A percentile compares a stretch with the other conserved stretches of the same genome.
These are phyloP conservation scores for Steinernema carpocapsae DNA, from an alignment of 2,888 invertebrate genomes.

Conservation along the genomic window DNA sequence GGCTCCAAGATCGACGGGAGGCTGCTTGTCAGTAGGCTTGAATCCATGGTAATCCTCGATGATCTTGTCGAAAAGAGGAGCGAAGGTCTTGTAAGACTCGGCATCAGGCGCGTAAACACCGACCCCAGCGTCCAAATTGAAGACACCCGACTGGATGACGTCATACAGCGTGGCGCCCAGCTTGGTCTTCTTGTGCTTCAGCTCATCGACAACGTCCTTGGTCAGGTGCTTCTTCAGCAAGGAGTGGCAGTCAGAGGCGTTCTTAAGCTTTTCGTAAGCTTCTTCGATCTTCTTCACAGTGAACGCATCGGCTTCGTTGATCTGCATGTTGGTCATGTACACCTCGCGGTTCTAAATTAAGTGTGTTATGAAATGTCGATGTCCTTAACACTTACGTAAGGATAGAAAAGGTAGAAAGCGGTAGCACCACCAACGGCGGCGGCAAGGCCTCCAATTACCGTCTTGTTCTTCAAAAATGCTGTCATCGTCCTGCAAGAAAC, in stretches of 20 bases:
- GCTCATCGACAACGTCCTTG: slow-evolving; percentile 65
- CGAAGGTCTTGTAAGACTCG: slow-evolving; percentile 85
- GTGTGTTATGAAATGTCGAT: neutral
- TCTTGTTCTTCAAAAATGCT: slow-evolving; percentile 19
- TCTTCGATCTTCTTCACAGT: slow-evolving; percentile 41
- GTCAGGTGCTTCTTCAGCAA: slow-evolving; percentile 41
- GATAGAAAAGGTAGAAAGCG: slow-evolving; percentile 33
- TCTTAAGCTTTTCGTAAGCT: slow-evolving; percentile 40
- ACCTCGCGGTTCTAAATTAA: slow-evolving; percentile 39
- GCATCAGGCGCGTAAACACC: slow-evolving; percentile 97
- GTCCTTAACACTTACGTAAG: slow-evolving; percentile 33
- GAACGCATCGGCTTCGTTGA: slow-evolving; percentile 37
- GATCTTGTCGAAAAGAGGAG: slow-evolving; percentile 85
- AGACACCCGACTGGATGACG: slow-evolving; percentile 90
- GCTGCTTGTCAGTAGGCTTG: slow-evolving; percentile 84
- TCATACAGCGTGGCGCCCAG: slow-evolving; percentile 89
- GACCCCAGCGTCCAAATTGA: slow-evolving; percentile 91
- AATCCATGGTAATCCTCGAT: slow-evolving; percentile 92
- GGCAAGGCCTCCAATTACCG: slow-evolving; percentile 37
- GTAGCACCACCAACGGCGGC: slow-evolving; percentile 38
- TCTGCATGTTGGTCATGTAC: slow-evolving; percentile 37
- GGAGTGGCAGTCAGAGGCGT: slow-evolving; percentile 46
- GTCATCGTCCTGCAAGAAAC: neutral
- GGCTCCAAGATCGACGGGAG: slow-evolving; percentile 86
- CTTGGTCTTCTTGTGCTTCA: slow-evolving; percentile 85